Percentiles rank a stretch among this genome's conserved stretches.
phyloP scores from a whole-genome alignment of 1,140 invertebrate genomes.

The Lucilia sericata region DNA sequence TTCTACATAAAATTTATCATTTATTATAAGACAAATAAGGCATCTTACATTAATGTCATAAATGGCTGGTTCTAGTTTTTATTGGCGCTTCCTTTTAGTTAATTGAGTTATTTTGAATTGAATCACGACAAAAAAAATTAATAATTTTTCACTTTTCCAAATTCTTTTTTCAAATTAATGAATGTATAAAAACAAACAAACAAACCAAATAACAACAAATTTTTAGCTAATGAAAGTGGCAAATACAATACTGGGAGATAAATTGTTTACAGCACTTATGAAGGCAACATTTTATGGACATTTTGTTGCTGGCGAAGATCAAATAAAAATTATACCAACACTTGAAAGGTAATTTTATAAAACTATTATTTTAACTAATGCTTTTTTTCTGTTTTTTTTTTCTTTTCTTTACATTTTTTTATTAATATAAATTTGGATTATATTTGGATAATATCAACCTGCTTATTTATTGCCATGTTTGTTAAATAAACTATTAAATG shows the following conservation, averaged over 20 bases:
- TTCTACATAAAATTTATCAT: neutral
- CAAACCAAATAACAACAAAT: neutral
- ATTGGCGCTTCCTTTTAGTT: slow-evolving; percentile 12
- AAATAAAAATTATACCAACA: slow-evolving; percentile 66
- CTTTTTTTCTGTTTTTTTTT: slow-evolving; percentile 67
- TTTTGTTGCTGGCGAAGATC: slow-evolving; percentile 88
- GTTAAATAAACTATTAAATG: neutral
- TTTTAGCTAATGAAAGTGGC: slow-evolving; percentile 87
- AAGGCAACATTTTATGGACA: slow-evolving; percentile 95
- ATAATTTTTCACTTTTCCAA: slow-evolving; percentile 24
- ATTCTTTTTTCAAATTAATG: slow-evolving; percentile 23
- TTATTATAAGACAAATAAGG: neutral
- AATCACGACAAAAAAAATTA: neutral
- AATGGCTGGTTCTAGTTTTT: neutral
- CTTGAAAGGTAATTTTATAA: slow-evolving; percentile 65
- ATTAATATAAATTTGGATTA: slow-evolving; percentile 38
- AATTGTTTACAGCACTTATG: slow-evolving; percentile 83
- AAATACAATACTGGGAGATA: slow-evolving; percentile 80
- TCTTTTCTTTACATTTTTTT: slow-evolving; percentile 49
- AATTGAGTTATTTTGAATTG: slow-evolving; percentile 18
- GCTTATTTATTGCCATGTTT: neutral
- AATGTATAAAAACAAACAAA: neutral
- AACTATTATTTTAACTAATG: slow-evolving; percentile 51
- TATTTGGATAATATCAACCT: slow-evolving; percentile 37
- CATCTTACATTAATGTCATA: neutral